Percentiles rank a stretch among this genome's conserved stretches.
Conservation (phyloP, 2,113 vertebrate genomes). For the Ellobius talpinus region DNA sequence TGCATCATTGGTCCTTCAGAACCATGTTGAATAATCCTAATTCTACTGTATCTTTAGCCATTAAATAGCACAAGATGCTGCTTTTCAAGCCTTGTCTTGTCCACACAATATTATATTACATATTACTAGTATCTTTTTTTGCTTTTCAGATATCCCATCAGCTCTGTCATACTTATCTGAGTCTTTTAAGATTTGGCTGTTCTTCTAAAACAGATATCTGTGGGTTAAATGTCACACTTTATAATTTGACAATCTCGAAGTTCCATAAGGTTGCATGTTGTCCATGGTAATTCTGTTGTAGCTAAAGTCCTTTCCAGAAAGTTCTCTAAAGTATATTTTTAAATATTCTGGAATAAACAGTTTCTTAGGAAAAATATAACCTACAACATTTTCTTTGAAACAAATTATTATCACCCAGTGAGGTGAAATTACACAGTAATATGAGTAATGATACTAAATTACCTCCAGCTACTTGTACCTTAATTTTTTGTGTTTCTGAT, state of each 20-base stretch:
- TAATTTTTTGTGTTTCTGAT: background rate
- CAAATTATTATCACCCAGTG: background rate
- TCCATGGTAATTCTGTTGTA: background rate
- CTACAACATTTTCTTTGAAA: background rate
- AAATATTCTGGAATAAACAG: background rate
- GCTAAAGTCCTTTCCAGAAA: constrained; percentile 28
- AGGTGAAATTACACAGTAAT: constrained; percentile 1
- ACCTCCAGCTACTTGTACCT: background rate
- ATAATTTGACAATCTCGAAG: background rate
- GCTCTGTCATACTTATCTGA: background rate
- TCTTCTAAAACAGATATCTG: background rate
- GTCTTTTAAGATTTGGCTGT: background rate
- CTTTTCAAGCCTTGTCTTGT: background rate
- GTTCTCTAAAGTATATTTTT: background rate
- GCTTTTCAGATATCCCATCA: background rate
- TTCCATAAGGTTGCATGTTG: background rate
- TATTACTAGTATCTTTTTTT: background rate
- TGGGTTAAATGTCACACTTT: background rate
- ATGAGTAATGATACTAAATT: background rate
- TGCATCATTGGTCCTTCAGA: background rate
- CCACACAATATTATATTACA: background rate
- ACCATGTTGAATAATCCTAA: background rate
- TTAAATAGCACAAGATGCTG: no score
- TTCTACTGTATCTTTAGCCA: background rate
- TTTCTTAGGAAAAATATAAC: background rate